Percentiles rank a stretch among this genome's conserved stretches.
phyloP scores from a whole-genome alignment of 2,888 invertebrate species.

The Muscina levida region DNA sequence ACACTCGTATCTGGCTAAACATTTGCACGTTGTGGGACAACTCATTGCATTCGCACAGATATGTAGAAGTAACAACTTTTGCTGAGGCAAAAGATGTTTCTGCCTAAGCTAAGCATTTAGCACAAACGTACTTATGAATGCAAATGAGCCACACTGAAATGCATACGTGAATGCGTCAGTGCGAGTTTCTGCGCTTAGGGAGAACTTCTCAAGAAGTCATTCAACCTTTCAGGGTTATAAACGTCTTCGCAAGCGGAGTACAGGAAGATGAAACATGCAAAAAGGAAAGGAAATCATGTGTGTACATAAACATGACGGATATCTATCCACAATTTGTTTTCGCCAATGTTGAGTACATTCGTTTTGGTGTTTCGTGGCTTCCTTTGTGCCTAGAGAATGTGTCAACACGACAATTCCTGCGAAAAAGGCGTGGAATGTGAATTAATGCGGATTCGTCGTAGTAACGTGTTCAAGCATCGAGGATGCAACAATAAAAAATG shows the following conservation, averaged over 20 bases:
- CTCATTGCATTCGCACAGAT: background rate
- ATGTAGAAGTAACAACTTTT: too few species aligned
- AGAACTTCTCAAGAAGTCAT: constrained; percentile 55
- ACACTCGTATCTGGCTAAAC: background rate
- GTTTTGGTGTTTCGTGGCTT: too few species aligned
- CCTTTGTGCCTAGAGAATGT: too few species aligned
- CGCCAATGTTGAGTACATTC: too few species aligned
- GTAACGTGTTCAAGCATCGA: too few species aligned
- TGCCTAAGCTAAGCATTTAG: background rate
- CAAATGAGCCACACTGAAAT: constrained; percentile 20
- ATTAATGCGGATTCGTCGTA: too few species aligned
- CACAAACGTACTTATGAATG: constrained; percentile 22
- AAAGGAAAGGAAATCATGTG: too few species aligned
- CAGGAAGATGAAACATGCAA: too few species aligned
- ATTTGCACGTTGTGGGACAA: background rate
- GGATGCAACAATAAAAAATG: too few species aligned
- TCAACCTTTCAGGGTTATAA: constrained; percentile 65
- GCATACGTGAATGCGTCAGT: background rate
- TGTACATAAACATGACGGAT: background rate
- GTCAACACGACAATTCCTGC: too few species aligned
- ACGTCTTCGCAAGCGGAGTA: constrained; percentile 32
- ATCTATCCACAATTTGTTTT: too few species aligned
- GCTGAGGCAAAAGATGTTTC: background rate
- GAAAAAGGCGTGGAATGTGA: too few species aligned
- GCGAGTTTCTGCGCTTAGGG: constrained; percentile 3